Base-by-base conservation (phyloP, 64 coral and sea anemone genomes). In the Cladopsammia gracilis region DNA sequence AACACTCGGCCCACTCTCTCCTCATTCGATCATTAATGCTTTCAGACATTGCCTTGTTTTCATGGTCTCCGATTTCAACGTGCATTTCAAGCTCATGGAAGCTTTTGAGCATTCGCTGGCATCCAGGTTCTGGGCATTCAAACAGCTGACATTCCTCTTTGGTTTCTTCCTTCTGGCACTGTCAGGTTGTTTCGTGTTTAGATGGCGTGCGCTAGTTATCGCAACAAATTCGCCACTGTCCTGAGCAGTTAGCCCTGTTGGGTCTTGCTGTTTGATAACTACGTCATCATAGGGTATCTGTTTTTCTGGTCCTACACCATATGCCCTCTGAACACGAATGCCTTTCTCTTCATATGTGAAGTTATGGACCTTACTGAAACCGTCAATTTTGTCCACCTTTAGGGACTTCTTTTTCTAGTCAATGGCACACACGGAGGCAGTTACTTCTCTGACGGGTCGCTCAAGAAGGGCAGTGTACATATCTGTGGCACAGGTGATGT, bases 401-500 rank as follows among this genome's bases (percentile, higher is more conserved):
- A 93, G 52, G 14, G 52, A 71, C 43, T 93, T 77, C 54, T 87
- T 69, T 45, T 52, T 79, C 44, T 88, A 59, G 25, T 93, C 69
- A 52, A 93, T 43, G 54, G 61, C 46, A 53, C 74, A 78, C 67
- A 89, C 71, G 43, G 87, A 54, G 42, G 93, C 87, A 67, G 77
- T 95, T 67, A 62, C 85, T 64, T 71, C 93, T 24, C 66, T 59
- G 14, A 90, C 93, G n/a, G 93, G 93, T 26, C 93, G 20, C 77
- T 85, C 81, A 52, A 34, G 62, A n/a, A 95, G 64, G n/a, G 88
- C 88, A 48, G 70, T 85, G 51, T 59, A 48, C 88, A 95, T 90
- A 73, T 88, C 48, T n/a, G 15, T 10, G 19, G 85, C 45, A 25
- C 19, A 78, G 64, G 53, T 48, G 50, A 84, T 65, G 59, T 83